Conservation (phyloP, 2,888 invertebrate genomes). For the Acrocyrtus sp. region DNA sequence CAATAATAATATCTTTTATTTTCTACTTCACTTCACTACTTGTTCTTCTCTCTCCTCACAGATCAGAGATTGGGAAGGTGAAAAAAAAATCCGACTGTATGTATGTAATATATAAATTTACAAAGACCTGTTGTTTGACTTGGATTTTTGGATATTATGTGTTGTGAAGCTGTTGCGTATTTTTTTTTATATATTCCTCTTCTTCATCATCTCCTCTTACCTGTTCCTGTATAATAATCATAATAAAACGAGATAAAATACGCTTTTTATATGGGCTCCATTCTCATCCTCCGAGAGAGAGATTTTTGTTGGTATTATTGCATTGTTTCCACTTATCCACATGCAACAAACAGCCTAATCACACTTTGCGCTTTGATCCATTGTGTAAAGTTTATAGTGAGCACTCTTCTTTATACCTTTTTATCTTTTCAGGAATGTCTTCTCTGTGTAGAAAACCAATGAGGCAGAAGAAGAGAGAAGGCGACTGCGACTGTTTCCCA, state of each 20-base stretch:
- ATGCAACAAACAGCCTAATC: no score
- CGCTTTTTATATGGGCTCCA: background rate
- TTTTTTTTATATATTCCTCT: no score
- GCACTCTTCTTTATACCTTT: no score
- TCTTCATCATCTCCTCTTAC: background rate
- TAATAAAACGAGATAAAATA: no score
- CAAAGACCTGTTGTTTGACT: no score
- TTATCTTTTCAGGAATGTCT: background rate
- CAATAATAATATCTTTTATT: slow-evolving; percentile 19
- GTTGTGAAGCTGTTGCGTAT: no score
- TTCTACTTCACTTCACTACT: slow-evolving; percentile 26
- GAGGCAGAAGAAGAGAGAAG: slow-evolving; percentile 17
- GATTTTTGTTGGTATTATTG: slow-evolving; percentile 16
- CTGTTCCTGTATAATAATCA: background rate
- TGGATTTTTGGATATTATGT: no score
- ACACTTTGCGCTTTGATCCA: no score
- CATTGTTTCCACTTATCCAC: slow-evolving; percentile 37
- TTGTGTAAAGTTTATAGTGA: no score
- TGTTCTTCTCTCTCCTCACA: slow-evolving; percentile 17
- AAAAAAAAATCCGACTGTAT: slow-evolving; percentile 4
- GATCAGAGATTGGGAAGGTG: slow-evolving; percentile 10
- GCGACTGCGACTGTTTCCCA: slow-evolving; percentile 24
- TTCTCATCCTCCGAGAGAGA: slow-evolving; percentile 3
- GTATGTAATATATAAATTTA: no score
- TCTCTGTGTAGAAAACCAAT: slow-evolving; percentile 12